Evolutionary conservation across 1,140 invertebrate species (phyloP), one percentile per base, ranked within the genome.

Genomic region (Lasioglossum baleicum): DNA sequence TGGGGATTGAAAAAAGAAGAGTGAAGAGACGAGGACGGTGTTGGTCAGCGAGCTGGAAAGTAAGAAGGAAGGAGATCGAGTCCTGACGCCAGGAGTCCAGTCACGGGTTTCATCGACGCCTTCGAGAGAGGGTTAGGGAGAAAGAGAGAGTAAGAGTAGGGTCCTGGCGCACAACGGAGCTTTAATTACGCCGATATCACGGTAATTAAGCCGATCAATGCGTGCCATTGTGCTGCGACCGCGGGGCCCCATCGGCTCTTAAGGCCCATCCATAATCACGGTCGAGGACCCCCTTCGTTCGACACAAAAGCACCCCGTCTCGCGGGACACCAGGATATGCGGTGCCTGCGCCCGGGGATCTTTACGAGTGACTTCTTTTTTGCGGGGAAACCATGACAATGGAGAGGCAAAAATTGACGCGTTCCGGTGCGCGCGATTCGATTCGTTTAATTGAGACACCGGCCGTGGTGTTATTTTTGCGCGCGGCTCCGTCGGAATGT

Each of bases 131-230:
- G 13, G 13, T 13, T 0, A 48, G 10, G 10, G 44, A 48, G 44
- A 11, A 2, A 48, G 44, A 13, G 44, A 11, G 44, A 48, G 44
- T 11, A 13, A 48, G 44, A 48, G 44, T 11, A 89, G 86, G 88
- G 80, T 73, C 84, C 81, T 82, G 80, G 85, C 80, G 85, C 88
- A 92, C 90, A 92, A 92, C 90, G 87, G 89, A 72, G 84, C 89
- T 92, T 92, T 92, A 92, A 92, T 92, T 92, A 91, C 90, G 86
- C 87, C 88, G 90, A 92, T 92, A 92, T 92, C 91, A 91, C 90
- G 91, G 90, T 91, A 89, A 92, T 92, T 91, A 91, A 90, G 87
- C 81, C 87, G 90, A 89, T 92, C 90, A 91, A 92, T 91, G 88
- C 85, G 79, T 82, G 68, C 85, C 84, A 92, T 92, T 92, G 88